A percentile compares a stretch with the other conserved stretches of the same genome.
Conservation (phyloP, 2,888 invertebrate genomes). For the Chironomus tentans region DNA sequence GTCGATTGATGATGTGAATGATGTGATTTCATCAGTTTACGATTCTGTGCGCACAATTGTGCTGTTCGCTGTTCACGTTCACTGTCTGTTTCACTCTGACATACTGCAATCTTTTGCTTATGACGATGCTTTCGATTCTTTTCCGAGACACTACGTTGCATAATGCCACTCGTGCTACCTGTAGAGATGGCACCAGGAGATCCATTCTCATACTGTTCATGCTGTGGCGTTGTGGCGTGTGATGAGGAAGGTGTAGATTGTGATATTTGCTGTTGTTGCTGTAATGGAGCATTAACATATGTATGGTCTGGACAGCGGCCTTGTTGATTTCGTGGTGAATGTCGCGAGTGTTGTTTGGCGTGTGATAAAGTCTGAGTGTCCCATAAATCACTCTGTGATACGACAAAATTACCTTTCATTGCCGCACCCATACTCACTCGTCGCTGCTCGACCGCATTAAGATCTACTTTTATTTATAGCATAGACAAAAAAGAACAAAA, state of each 20-base stretch:
- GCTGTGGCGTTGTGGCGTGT: slow-evolving; percentile 6
- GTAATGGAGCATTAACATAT: slow-evolving; percentile 37
- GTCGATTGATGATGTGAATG: slow-evolving; percentile 53
- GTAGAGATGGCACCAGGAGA: not conserved
- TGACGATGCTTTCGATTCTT: slow-evolving; percentile 48
- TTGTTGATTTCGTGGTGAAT: slow-evolving; percentile 41
- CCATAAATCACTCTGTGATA: slow-evolving; percentile 58
- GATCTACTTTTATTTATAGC: not conserved
- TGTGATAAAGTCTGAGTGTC: slow-evolving; percentile 54
- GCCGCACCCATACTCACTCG: slow-evolving; percentile 37
- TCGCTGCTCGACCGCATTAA: slow-evolving; percentile 31
- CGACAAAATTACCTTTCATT: slow-evolving; percentile 49
- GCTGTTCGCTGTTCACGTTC: slow-evolving; percentile 39
- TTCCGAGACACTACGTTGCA: slow-evolving; percentile 53
- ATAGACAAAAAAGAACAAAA: not conserved
- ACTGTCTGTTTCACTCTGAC: slow-evolving; percentile 48
- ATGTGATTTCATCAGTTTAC: slow-evolving; percentile 36
- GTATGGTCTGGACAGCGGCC: slow-evolving; percentile 41
- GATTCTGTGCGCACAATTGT: slow-evolving; percentile 34
- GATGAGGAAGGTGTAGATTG: slow-evolving; percentile 10
- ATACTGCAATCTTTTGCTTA: slow-evolving; percentile 45
- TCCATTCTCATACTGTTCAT: slow-evolving; percentile 23
- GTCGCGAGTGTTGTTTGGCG: slow-evolving; percentile 41
- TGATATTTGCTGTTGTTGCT: slow-evolving; percentile 30
- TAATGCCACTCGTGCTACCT: slow-evolving; percentile 44